Base-by-base conservation (phyloP, 2,113 vertebrate species). In the Myrmophylax atrothorax region DNA sequence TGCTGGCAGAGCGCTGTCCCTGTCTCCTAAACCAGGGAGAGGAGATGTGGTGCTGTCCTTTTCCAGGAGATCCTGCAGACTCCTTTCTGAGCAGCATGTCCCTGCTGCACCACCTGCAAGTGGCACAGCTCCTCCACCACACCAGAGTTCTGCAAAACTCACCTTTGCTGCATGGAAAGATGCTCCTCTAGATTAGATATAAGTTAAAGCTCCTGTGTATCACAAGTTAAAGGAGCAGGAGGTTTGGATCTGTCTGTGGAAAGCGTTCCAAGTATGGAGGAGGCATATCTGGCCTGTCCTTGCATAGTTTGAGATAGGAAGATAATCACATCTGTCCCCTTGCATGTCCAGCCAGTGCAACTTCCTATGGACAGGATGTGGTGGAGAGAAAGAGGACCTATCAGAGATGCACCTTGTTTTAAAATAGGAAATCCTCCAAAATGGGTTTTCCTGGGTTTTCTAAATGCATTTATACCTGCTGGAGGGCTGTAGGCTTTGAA, bases 21-120 rank as follows among this genome's bases (percentile, higher is more conserved):
- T 44, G 46, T 53, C 38, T 82, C 23, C 50, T 66, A 60, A 78
- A 55, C 14, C 31, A 17, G 14, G 67, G 55, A 58, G 79, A 44
- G 50, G 52, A 81, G 49, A 77, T 40, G 18, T 0, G 2, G 1
- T 26, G 29, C 18, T 22, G 17, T 33, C 38, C 44, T 90, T 67
- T 79, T 44, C 6, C 1, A 20, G n/a, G 40, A 59, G 26, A 47
- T 44, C 26, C 68, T 53, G 17, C 52, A 59, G 37, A 13, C 37
- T 44, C 47, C 19, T 31, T 58, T 74, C 26, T 10, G n/a, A 77
- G 8, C 3, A 3, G 13, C 24, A 9, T 0, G 1, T 74, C 52
- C 24, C 3, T 4, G 38, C 60, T 81, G 46, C 14, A 0, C 20
- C 6, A 1, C 38, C 78, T 35, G 63, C 0, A 0, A 55, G 47